These are phyloP conservation scores for Rhyacophila brunnea DNA, from an alignment of 1,140 invertebrate genomes.

Conservation along the genomic window DNA sequence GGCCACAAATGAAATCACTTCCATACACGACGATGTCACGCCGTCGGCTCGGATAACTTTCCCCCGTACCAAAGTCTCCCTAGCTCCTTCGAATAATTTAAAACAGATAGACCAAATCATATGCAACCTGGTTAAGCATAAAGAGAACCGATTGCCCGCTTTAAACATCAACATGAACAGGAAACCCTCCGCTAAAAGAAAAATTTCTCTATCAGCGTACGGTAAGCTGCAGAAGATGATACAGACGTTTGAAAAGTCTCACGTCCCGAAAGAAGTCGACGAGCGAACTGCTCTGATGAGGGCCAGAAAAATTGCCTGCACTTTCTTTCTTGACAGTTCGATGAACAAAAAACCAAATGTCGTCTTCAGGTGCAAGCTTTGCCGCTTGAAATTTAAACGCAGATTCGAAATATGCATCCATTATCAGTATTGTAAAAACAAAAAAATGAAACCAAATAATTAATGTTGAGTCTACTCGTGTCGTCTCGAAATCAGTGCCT, in stretches of 20 bases:
- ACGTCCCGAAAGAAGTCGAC: background rate
- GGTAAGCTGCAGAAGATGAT: background rate
- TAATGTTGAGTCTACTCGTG: conserved; percentile 19
- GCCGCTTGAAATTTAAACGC: conserved; percentile 29
- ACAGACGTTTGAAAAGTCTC: too few relatives aligned
- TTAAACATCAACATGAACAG: background rate
- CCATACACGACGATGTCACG: too few relatives aligned
- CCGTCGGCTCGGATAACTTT: too few relatives aligned
- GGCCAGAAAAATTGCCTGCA: background rate
- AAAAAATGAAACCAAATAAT: conserved; percentile 6
- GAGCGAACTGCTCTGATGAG: background rate
- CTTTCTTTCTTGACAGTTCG: conserved; percentile 20
- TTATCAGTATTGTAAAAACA: conserved; percentile 27
- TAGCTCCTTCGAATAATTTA: background rate
- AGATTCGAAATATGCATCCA: conserved; percentile 31
- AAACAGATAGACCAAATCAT: conserved; percentile 27
- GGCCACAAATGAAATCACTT: too few relatives aligned
- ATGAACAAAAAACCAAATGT: conserved; percentile 15
- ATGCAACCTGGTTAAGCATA: conserved; percentile 15
- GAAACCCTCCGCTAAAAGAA: background rate
- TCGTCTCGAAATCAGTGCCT: conserved; percentile 35
- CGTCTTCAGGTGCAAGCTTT: conserved; percentile 31
- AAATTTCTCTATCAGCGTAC: background rate
- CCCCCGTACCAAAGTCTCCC: background rate
- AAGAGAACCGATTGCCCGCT: background rate